phyloP scores from a whole-genome alignment of 53 echinoderm and acorn worm species.

The Henricia sp. region DNA sequence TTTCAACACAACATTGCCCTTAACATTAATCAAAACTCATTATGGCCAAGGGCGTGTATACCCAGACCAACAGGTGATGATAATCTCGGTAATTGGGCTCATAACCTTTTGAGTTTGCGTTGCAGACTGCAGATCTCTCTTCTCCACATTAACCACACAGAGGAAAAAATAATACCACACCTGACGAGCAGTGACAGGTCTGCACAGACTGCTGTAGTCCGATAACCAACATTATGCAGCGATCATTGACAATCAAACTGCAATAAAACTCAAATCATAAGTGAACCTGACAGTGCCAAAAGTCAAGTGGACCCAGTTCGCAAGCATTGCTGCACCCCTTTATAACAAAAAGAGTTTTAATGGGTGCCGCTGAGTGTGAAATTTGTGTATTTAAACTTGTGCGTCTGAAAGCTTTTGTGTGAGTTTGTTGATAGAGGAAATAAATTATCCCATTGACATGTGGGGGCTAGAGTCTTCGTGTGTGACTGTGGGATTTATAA shows the following conservation, averaged over 20 bases:
- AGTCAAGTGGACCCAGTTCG: not conserved
- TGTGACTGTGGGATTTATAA: not conserved
- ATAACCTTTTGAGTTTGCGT: not conserved
- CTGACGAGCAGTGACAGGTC: conserved; percentile 10
- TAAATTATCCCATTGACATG: conserved; percentile 11
- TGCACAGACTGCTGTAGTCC: not conserved
- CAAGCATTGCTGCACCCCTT: too few relatives aligned
- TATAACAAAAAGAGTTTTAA: conserved; percentile 4
- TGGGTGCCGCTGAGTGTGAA: conserved; percentile 6
- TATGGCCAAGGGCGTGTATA: too few relatives aligned
- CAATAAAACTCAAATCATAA: conserved; percentile 32
- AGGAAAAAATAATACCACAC: not conserved
- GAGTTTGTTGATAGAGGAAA: conserved; percentile 10
- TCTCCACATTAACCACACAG: not conserved
- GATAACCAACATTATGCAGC: not conserved
- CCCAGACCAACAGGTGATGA: not conserved
- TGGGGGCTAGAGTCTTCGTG: not conserved
- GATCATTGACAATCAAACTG: conserved; percentile 5
- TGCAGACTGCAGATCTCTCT: not conserved
- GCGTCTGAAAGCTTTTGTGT: not conserved
- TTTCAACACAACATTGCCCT: too few relatives aligned
- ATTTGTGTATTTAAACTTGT: conserved; percentile 24
- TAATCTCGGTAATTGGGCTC: not conserved
- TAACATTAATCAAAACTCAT: too few relatives aligned
- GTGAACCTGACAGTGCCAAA: not conserved